phyloP scores from a whole-genome alignment of 2,113 vertebrate genomes.

The sheep (Ovis aries) region DNA sequence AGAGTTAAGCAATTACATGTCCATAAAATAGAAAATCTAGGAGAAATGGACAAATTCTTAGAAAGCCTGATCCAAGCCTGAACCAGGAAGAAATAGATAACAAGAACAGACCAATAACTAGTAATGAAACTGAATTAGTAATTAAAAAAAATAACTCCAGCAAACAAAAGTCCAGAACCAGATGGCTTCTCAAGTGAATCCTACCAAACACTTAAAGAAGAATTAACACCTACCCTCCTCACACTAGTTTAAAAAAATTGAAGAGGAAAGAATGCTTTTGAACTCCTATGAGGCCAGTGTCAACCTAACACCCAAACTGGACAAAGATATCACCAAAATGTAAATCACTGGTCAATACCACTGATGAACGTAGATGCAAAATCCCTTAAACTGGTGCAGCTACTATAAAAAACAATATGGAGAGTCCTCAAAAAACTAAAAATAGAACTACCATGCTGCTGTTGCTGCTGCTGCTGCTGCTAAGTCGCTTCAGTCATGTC shows the following conservation, averaged over 20 bases:
- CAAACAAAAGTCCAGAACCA: neutral
- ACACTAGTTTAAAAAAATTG: neutral
- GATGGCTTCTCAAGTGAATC: neutral
- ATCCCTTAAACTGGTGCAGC: neutral
- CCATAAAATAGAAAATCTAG: neutral
- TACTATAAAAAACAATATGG: neutral
- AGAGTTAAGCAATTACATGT: neutral
- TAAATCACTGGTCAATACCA: neutral
- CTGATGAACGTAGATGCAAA: neutral
- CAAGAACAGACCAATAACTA: neutral
- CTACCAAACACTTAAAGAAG: neutral
- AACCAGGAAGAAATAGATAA: neutral
- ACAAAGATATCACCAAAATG: neutral
- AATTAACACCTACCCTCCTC: neutral
- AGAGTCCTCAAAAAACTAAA: neutral
- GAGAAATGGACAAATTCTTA: neutral
- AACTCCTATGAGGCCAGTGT: neutral
- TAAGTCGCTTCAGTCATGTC: no score
- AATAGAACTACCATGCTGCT: neutral
- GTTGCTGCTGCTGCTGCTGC: no score
- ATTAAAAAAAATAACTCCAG: neutral
- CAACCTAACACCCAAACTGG: neutral
- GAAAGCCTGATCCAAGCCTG: neutral
- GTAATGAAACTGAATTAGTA: neutral
- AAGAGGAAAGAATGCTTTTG: neutral